phyloP scores from a whole-genome alignment of 2,113 vertebrate genomes.

The Periophthalmodon schlosseri region DNA sequence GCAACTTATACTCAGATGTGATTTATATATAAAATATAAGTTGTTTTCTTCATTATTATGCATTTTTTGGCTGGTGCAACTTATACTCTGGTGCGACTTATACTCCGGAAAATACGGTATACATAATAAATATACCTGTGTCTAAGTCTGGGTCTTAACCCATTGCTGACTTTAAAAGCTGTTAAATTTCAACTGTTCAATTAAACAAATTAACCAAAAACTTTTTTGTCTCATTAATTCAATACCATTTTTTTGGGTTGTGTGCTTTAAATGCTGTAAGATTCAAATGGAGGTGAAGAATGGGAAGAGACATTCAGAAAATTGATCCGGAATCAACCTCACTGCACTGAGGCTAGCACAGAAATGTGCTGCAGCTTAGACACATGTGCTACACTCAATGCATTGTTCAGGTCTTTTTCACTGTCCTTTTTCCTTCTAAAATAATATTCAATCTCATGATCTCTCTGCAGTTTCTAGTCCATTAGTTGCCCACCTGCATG shows the following conservation, averaged over 20 bases:
- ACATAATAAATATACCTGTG: no score
- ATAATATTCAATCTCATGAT: background rate
- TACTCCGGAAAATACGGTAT: no score
- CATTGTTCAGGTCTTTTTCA: background rate
- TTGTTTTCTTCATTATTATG: no score
- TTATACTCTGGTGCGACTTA: no score
- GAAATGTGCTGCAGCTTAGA: background rate
- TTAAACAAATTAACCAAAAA: background rate
- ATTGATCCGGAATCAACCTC: background rate
- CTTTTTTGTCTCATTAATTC: background rate
- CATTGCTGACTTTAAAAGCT: no score
- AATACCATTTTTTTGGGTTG: background rate
- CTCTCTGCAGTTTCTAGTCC: background rate
- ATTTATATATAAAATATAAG: no score
- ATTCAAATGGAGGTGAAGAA: background rate
- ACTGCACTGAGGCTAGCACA: background rate
- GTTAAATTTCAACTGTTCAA: no score
- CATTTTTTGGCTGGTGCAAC: no score
- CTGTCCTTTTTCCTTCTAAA: background rate
- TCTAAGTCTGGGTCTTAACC: no score
- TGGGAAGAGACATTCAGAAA: background rate
- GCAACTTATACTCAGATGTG: no score
- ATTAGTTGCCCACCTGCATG: constrained; percentile 8
- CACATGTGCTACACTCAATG: background rate
- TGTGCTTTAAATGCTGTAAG: background rate